These are phyloP conservation scores for Ailuropoda melanoleuca DNA, from an alignment of 2,113 vertebrate genomes.

Conservation along the genomic window DNA sequence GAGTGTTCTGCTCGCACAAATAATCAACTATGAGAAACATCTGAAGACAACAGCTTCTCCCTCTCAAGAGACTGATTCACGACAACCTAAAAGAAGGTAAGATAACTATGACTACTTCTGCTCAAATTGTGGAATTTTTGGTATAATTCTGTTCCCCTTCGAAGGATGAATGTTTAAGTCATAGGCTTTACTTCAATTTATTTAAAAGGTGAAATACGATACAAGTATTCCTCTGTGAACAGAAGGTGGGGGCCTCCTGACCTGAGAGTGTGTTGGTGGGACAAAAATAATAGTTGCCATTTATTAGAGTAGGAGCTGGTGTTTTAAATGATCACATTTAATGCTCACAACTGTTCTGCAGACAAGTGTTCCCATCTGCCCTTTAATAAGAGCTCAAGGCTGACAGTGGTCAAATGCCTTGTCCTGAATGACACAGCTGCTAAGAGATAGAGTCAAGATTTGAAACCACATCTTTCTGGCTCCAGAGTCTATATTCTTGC, in stretches of 20 bases:
- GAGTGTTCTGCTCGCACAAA: constrained; percentile 84
- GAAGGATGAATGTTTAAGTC: background rate
- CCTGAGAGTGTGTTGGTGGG: background rate
- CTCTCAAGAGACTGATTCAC: constrained; percentile 82
- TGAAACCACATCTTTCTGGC: background rate
- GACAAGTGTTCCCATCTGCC: background rate
- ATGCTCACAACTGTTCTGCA: background rate
- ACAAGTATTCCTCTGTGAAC: background rate
- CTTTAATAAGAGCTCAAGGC: background rate
- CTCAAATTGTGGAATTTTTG: background rate
- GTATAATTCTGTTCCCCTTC: background rate
- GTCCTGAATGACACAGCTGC: background rate
- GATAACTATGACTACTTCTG: background rate
- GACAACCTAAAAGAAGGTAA: constrained; percentile 85
- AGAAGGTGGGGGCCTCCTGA: background rate
- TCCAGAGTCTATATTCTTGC: background rate
- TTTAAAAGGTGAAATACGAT: background rate
- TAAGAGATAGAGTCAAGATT: background rate
- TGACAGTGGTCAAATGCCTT: background rate
- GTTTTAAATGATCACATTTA: background rate
- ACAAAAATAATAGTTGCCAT: background rate
- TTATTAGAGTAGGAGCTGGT: background rate
- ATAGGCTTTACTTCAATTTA: background rate
- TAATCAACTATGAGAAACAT: constrained; percentile 85
- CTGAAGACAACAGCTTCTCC: constrained; percentile 84